These are phyloP conservation scores for Babylonia areolata DNA, from an alignment of 1,140 invertebrate genomes.

Conservation along the genomic window DNA sequence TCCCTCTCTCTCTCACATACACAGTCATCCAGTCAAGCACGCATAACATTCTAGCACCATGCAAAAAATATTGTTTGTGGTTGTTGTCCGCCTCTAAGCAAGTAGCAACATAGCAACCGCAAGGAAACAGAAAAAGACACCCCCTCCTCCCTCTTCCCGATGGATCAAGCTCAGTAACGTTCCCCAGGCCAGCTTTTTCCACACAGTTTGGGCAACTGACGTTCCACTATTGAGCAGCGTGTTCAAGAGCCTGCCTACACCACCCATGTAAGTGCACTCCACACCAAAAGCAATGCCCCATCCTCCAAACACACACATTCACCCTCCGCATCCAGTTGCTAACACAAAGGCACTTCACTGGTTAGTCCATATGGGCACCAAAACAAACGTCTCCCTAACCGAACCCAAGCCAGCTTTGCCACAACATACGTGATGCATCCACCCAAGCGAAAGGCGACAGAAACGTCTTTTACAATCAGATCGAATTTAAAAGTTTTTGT, in stretches of 20 bases:
- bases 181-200: background rate
- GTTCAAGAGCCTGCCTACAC: background rate
- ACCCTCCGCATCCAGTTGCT: no score
- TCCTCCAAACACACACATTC: no score
- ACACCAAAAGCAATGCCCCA: no score
- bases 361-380: no score
- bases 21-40: background rate
- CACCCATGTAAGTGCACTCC: no score
- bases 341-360: no score
- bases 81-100: background rate
- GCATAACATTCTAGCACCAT: slow-evolving; percentile 27
- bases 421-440: no score
- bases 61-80: slow-evolving; percentile 1
- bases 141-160: background rate
- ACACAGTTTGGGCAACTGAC: background rate
- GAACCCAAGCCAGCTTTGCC: no score
- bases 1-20: background rate
- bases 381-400: no score
- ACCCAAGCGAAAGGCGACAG: no score
- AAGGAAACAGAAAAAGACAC: background rate
- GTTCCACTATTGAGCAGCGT: background rate
- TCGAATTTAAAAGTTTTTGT: no score
- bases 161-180: background rate
- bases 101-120: background rate
- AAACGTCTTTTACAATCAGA: no score